Base-by-base conservation (phyloP, 2,797 vertebrate genomes). In the Ctenopoma multispine region DNA sequence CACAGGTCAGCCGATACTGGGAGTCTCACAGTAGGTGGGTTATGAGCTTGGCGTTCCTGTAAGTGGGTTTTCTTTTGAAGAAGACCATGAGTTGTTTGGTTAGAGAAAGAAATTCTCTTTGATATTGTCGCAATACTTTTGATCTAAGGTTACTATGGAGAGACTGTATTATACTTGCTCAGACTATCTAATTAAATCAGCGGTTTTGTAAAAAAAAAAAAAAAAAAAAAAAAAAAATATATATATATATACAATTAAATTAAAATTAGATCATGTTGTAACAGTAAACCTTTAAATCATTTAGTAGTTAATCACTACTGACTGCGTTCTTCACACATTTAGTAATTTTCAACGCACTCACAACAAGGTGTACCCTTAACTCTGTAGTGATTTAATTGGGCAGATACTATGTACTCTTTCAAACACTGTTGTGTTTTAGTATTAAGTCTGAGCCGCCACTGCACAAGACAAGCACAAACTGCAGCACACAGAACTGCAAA, bases 121-220 rank as follows among this genome's bases (percentile, higher is more conserved):
- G 82, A 89, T 85, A 81, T 50, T 8, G 23, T 38, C 43, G 18
- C 58, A 55, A 85, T 80, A 53, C 75, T 64, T 69, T 72, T 41
- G 69, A 64, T 89, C 78, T 86, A 82, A 86, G 80, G 79, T 88
- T 53, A 20, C 54, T 27, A 49, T 14, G 55, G 48, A 62, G 50
- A 73, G 56, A 62, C 24, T 29, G 51, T 46, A 56, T 44, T 65
- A 50, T 79, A 78, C 85, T 72, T 67, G 47, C 63, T 81, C 68
- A 65, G 65, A 62, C 53, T 50, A 48, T 56, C 43, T 36, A 59
- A 74, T 62, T 44, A 23, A 79, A 66, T 20, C 44, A 54, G 55
- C 0, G 20, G 44, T 44, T 59, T 1, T 24, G 57, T 18, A 29
- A 18, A 53, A 43, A 43, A 10, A 4, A 7, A 10, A 36, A 36